Percentiles rank a stretch among this genome's conserved stretches.
These are phyloP conservation scores for Cryptosula pallasiana DNA, from an alignment of 2,888 invertebrate species.

Conservation along the genomic window DNA sequence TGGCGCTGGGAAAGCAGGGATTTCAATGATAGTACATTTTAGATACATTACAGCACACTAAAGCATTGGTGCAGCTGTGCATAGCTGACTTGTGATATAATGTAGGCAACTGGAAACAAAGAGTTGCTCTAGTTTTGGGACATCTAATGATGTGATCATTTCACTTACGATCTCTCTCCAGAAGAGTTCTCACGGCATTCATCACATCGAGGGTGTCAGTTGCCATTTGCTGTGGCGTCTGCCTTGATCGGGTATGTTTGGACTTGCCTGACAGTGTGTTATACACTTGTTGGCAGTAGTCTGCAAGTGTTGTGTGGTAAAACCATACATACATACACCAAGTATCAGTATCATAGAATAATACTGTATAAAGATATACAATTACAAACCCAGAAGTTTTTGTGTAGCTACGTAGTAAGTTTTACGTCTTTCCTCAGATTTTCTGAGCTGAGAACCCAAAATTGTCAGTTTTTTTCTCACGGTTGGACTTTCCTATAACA, in stretches of 20 bases:
- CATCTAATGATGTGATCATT: too few species aligned
- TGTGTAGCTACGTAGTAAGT: slow-evolving; percentile 50
- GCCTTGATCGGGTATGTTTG: slow-evolving; percentile 27
- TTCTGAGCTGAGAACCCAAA: slow-evolving; percentile 45
- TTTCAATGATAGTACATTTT: too few species aligned
- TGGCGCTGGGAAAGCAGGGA: too few species aligned
- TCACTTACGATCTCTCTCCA: slow-evolving; percentile 45
- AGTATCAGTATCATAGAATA: too few species aligned
- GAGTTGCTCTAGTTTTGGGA: too few species aligned
- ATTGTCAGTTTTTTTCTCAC: slow-evolving; percentile 42
- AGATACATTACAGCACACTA: too few species aligned
- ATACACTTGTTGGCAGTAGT: slow-evolving; percentile 8
- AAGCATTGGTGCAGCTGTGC: too few species aligned
- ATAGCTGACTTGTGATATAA: too few species aligned
- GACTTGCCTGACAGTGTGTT: not conserved
- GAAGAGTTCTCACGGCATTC: slow-evolving; percentile 38
- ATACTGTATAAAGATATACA: too few species aligned
- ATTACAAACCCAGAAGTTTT: slow-evolving; percentile 35
- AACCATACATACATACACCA: too few species aligned
- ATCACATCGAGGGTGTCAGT: slow-evolving; percentile 43
- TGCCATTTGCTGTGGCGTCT: slow-evolving; percentile 32
- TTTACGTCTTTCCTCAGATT: slow-evolving; percentile 43
- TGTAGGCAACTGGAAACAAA: too few species aligned
- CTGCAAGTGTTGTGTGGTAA: too few species aligned
- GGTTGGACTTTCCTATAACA: slow-evolving; percentile 31